Base-by-base conservation (phyloP, 1,140 invertebrate genomes). In the Probaryconus sp. region DNA sequence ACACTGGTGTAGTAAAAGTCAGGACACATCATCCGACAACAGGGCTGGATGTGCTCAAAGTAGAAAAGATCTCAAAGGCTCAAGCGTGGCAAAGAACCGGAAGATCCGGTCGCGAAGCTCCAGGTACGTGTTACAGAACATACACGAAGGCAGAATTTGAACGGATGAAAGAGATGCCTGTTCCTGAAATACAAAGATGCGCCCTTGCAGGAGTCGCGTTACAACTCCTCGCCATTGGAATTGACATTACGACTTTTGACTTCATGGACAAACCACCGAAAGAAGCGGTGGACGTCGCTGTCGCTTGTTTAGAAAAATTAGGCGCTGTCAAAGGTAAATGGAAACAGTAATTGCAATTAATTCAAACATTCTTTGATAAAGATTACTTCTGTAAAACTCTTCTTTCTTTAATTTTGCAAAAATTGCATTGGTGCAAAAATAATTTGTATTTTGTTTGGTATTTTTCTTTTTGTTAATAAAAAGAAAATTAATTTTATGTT, bases 71-170 rank as follows among this genome's bases (percentile, higher is more conserved):
- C 64, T 97, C 97, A 2, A 93, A 95, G 85, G 96, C 96, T 20
- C 96, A 98, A 85, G 94, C 95, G 0, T 94, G 94, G 92, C 97
- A 99, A 88, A 89, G 97, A 53, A 92, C 94, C 9, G 97, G 97
- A 1, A 88, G 97, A 64, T 96, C 97, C 6, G 97, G 97, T 6
- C 90, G 97, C 31, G 94, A 97, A 83, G 90, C 92, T 3, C 87
- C 93, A 7, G 97, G 97, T 4, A 89, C 88, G 68, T 97, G 96
- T 83, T 98, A 97, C 80, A 89, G 96, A 61, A 90, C 94, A 0
- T 97, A 94, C 80, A 95, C 95, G 0, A 89, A 89, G 73, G 80
- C 89, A 3, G 91, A 95, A 47, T 97, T 94, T 86, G 89, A 92
- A 13, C 82, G 86, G 5, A 91, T 97, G 79, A 87, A 88, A 9